Percentiles rank a stretch among this genome's conserved stretches.
phyloP scores from a whole-genome alignment of 1,140 invertebrate genomes.

The Papilio glaucus region DNA sequence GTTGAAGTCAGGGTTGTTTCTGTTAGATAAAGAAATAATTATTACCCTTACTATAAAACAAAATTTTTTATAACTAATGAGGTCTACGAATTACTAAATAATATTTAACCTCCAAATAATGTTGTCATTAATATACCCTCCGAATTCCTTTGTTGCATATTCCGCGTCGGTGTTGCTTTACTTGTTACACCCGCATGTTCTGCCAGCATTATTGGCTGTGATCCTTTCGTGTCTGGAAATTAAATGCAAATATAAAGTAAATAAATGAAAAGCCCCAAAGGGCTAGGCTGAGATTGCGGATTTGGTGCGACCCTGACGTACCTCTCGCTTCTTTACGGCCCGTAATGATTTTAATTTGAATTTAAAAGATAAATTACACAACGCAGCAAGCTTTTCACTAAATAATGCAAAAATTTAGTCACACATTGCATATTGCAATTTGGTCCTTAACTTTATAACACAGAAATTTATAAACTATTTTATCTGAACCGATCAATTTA shows the following conservation, averaged over 20 bases:
- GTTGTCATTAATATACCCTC: background rate
- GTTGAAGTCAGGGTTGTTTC: constrained; percentile 1
- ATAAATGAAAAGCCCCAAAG: background rate
- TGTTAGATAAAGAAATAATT: background rate
- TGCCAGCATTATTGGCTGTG: background rate
- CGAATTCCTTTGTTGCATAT: background rate
- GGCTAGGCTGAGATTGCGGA: too few relatives aligned
- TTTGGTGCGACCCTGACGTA: too few relatives aligned
- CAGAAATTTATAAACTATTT: too few relatives aligned
- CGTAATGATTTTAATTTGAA: too few relatives aligned
- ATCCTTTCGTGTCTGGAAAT: constrained; percentile 20
- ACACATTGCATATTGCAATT: too few relatives aligned
- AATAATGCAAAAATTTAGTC: too few relatives aligned
- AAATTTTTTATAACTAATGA: background rate
- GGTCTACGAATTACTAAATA: background rate
- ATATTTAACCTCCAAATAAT: constrained; percentile 19
- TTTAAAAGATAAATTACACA: too few relatives aligned
- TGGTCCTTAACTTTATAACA: too few relatives aligned
- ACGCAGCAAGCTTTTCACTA: too few relatives aligned
- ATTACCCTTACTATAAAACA: background rate
- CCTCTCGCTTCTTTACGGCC: too few relatives aligned
- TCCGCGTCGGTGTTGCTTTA: constrained; percentile 6
- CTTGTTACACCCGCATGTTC: background rate
- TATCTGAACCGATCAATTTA: too few relatives aligned
- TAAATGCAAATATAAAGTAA: background rate